These are phyloP conservation scores for Philereme transversata DNA, from an alignment of 2,888 invertebrate species.

Conservation along the genomic window DNA sequence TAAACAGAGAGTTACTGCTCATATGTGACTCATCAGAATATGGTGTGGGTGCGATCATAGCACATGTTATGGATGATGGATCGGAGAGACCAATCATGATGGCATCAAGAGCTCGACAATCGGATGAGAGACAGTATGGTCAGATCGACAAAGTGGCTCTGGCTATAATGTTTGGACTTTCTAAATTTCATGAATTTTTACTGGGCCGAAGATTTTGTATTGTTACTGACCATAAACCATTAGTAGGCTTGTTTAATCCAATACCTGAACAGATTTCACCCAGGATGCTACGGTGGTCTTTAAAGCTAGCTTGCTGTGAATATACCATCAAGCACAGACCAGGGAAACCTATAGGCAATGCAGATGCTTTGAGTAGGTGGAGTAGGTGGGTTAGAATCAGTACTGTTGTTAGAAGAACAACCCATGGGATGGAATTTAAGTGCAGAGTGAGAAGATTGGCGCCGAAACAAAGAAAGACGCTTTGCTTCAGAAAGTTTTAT, in stretches of 20 bases:
- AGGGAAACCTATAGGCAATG: slow-evolving; percentile 20
- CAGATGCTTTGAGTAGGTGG: slow-evolving; percentile 24
- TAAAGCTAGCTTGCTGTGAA: slow-evolving; percentile 5
- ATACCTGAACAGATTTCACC: slow-evolving; percentile 17
- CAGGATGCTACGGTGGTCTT: slow-evolving; percentile 14
- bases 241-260: slow-evolving; percentile 24
- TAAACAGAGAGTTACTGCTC: not conserved
- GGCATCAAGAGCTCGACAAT: slow-evolving; percentile 25
- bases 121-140: slow-evolving; percentile 2
- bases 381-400: not conserved
- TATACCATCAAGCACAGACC: slow-evolving; percentile 15
- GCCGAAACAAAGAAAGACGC: too few relatives aligned
- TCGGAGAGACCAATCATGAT: slow-evolving; percentile 33
- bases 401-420: too few relatives aligned
- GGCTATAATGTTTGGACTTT: slow-evolving; percentile 37
- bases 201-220: slow-evolving; percentile 24
- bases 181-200: slow-evolving; percentile 28
- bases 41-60: slow-evolving; percentile 5
- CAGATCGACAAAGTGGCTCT: slow-evolving; percentile 38
- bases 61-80: slow-evolving; percentile 16
- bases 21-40: slow-evolving; percentile 4
- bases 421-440: too few relatives aligned
- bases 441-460: too few relatives aligned
- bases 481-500: too few relatives aligned
- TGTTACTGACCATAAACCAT: slow-evolving; percentile 32